Percentiles rank a stretch among this genome's conserved stretches.
phyloP scores from a whole-genome alignment of 2,888 invertebrate species.

The Ceriagrion tenellum region DNA sequence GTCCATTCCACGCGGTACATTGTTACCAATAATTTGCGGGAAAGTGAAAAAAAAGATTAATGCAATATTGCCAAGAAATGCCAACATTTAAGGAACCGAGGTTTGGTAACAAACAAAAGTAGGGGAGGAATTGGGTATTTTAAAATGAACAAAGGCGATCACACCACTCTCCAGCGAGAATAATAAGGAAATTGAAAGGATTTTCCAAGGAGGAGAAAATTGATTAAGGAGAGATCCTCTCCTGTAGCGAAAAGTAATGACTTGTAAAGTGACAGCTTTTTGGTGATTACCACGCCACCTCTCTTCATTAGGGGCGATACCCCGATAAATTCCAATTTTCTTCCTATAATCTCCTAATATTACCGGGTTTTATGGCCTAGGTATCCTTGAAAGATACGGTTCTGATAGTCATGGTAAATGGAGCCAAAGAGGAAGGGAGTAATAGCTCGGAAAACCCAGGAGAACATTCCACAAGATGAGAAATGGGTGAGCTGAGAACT shows the following conservation, averaged over 20 bases:
- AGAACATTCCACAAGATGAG: not conserved
- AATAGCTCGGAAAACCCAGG: not conserved
- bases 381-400: conserved; percentile 2
- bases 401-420: not conserved
- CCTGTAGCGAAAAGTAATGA: not conserved
- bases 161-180: not conserved
- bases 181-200: not conserved
- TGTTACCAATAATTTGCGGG: not conserved
- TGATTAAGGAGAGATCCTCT: not conserved
- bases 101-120: not conserved
- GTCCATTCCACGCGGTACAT: not conserved
- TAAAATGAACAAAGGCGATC: not conserved
- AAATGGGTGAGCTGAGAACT: not conserved
- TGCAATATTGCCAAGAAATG: not conserved
- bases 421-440: not conserved
- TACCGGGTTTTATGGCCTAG: not conserved
- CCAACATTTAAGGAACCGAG: too few relatives aligned
- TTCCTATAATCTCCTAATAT: not conserved
- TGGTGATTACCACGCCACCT: not conserved
- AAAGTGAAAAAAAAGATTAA: not conserved
- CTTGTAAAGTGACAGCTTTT: not conserved
- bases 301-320: not conserved
- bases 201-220: not conserved
- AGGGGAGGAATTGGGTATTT: not conserved
- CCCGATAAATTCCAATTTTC: not conserved